Evolutionary conservation across 2,888 invertebrate genomes (phyloP).

Genomic region (Chaetogeoica ovagalla): DNA sequence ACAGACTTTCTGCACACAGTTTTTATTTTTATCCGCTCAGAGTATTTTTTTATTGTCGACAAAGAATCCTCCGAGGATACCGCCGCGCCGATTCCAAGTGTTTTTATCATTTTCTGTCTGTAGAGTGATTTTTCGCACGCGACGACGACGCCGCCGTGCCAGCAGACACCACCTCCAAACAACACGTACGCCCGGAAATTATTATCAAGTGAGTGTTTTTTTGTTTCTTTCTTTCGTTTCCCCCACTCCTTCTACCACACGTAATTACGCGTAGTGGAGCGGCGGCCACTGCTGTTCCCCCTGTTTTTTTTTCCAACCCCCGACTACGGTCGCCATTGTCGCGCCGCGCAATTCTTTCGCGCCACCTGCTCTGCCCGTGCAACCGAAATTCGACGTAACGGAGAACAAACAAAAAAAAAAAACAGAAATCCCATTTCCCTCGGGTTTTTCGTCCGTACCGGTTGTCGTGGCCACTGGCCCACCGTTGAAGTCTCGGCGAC

Average conservation of each 20-base stretch:
- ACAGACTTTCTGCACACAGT: not conserved
- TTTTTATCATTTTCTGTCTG: not conserved
- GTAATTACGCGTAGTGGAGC: too few species aligned
- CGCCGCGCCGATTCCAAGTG: conserved; percentile 14
- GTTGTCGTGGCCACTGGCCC: conserved; percentile 26
- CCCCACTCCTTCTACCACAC: too few species aligned
- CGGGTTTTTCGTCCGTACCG: not conserved
- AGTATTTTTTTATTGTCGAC: not conserved
- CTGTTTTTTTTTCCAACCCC: not conserved
- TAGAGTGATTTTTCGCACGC: conserved; percentile 34
- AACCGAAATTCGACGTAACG: not conserved
- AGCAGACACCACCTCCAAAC: too few species aligned
- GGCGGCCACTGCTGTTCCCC: not conserved
- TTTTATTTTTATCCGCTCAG: not conserved
- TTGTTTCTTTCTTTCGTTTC: not conserved
- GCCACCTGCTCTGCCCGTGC: conserved; percentile 9
- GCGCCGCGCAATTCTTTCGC: not conserved
- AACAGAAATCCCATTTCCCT: not conserved
- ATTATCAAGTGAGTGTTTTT: conserved; percentile 32
- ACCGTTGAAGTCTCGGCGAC: conserved; percentile 47
- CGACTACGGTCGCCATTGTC: conserved; percentile 14
- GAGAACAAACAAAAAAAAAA: not conserved
- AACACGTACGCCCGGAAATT: not conserved
- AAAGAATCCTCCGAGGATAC: not conserved
- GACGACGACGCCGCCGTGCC: not conserved